Conservation (phyloP, 2,888 invertebrate genomes). For the Scaptomyza tumidula region DNA sequence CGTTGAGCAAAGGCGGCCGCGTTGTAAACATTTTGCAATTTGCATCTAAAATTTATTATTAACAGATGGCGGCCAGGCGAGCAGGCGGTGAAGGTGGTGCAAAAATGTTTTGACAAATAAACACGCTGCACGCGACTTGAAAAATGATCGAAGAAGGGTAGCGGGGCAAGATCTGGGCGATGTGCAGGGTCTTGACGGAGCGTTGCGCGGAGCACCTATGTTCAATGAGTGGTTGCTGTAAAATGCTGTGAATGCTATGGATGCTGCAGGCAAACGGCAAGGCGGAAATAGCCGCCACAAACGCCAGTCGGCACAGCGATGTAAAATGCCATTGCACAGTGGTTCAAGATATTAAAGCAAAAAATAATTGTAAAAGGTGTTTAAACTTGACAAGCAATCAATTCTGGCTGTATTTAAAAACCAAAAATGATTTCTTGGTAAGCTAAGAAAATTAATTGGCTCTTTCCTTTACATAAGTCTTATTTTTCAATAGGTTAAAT, state of each 20-base stretch:
- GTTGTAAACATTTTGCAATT: slow-evolving; percentile 72
- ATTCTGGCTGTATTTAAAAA: slow-evolving; percentile 3
- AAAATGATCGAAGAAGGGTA: slow-evolving; percentile 9
- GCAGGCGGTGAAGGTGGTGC: slow-evolving; percentile 47
- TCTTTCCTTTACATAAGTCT: neutral
- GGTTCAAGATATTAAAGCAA: slow-evolving; percentile 38
- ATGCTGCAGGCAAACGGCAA: slow-evolving; percentile 49
- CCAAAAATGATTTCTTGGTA: neutral
- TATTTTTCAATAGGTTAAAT: neutral
- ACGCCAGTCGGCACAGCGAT: slow-evolving; percentile 29
- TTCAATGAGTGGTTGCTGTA: slow-evolving; percentile 34
- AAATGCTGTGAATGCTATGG: slow-evolving; percentile 29
- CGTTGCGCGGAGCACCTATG: slow-evolving; percentile 7
- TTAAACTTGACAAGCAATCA: no score
- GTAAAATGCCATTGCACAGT: slow-evolving; percentile 55
- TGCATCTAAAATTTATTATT: slow-evolving; percentile 74
- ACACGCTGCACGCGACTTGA: slow-evolving; percentile 76
- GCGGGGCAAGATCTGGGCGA: neutral
- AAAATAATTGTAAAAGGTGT: no score
- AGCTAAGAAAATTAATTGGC: neutral
- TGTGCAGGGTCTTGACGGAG: no score
- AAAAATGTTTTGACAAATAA: slow-evolving; percentile 76
- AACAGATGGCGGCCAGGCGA: slow-evolving; percentile 67
- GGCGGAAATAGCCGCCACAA: slow-evolving; percentile 54
- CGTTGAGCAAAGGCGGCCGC: slow-evolving; percentile 35